Base-by-base conservation (phyloP, 1,140 invertebrate genomes). In the Triops cancriformis region DNA sequence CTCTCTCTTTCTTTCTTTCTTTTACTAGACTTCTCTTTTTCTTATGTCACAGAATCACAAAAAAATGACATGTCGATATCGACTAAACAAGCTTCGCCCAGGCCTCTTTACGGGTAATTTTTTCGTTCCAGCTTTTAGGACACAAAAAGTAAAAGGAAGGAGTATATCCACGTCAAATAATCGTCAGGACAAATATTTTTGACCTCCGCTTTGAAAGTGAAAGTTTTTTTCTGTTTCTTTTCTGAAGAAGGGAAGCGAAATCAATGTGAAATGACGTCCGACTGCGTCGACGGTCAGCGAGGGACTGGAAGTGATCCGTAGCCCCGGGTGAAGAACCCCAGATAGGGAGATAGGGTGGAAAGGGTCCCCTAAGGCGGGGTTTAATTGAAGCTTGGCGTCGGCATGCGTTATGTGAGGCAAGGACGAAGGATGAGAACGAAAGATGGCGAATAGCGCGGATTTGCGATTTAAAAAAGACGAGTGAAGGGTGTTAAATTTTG, bases 11-110 rank as follows among this genome's bases (percentile, higher is more conserved):
- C 0, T 64, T 18, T 64, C 23, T 23, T 64, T 23, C 18, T 14
- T 11, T 64, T 64, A 23, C 51, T 64, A 23, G 51, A 64, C 14
- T 37, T 37, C 18, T 6, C 23, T 64, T 64, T 64, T 64, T 23
- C 23, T 64, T 64, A 18, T 23, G 14, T 64, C 51, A 64, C 51
- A n/a, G 51, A 64, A 18, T 64, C 51, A 23, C n/a, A 64, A 64
- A 64, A n/a, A 64, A 64, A 64, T 64, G 51, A 64, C 51, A 64
- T 64, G 51, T 64, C 51, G 51, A 64, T 64, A 64, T 64, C 51
- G 51, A 64, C 51, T 23, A 64, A 64, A 64, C 51, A 64, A 64
- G 51, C 51, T 64, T 37, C 51, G 18, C 51, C 51, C 51, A 64
- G 51, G 51, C 51, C 51, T 64, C 51, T 18, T 64, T 64, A 12